phyloP scores from a whole-genome alignment of 2,888 invertebrate species.

The Trichogramma evanescens region DNA sequence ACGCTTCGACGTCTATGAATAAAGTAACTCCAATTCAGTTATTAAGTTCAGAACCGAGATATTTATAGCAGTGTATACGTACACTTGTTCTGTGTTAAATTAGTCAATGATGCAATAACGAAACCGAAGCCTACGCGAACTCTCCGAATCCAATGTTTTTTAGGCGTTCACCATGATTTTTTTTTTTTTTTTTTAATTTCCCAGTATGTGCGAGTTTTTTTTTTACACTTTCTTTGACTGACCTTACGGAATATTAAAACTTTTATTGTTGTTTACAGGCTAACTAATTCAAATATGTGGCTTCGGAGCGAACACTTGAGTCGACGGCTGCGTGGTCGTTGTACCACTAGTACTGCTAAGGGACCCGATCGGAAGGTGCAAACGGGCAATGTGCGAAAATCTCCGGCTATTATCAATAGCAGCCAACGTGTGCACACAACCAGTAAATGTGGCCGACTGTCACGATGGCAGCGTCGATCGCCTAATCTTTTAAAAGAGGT shows the following conservation, averaged over 20 bases:
- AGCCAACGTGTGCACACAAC: constrained; percentile 38
- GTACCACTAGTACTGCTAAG: constrained; percentile 33
- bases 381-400: constrained; percentile 36
- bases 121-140: no score
- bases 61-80: constrained; percentile 7
- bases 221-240: no score
- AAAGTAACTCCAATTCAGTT: constrained; percentile 14
- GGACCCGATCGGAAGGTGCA: constrained; percentile 34
- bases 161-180: no score
- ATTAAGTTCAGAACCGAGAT: constrained; percentile 14
- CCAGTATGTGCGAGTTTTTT: no score
- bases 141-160: no score
- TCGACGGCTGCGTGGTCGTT: constrained; percentile 43
- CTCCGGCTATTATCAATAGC: constrained; percentile 37
- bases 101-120: constrained; percentile 10
- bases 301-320: constrained; percentile 44
- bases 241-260: not conserved
- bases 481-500: constrained; percentile 42
- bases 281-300: constrained; percentile 38
- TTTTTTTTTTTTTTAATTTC: no score
- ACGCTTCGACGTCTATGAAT: constrained; percentile 5
- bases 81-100: constrained; percentile 7
- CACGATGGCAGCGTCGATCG: constrained; percentile 40
- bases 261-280: constrained; percentile 23
- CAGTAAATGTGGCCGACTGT: constrained; percentile 39